phyloP scores from a whole-genome alignment of 2,113 vertebrate species.

The Psittacus erithacus region DNA sequence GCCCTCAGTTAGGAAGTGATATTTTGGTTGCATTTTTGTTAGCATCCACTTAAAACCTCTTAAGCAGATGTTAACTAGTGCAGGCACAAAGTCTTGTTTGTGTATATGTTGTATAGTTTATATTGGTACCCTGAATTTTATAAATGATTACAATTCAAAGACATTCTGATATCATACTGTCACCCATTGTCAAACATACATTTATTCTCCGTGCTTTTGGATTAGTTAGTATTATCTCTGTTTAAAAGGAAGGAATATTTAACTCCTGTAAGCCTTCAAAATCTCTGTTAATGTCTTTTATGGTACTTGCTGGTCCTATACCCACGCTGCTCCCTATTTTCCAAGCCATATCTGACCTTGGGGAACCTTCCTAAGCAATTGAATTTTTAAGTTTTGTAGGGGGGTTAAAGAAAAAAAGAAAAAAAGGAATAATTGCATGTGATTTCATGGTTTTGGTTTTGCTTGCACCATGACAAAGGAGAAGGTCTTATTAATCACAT shows the following conservation, averaged over 20 bases:
- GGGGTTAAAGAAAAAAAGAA: neutral
- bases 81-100: neutral
- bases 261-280: neutral
- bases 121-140: neutral
- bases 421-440: neutral
- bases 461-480: neutral
- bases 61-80: neutral
- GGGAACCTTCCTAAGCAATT: neutral
- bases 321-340: neutral
- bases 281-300: neutral
- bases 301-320: neutral
- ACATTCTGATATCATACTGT: neutral
- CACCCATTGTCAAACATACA: neutral
- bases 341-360: neutral
- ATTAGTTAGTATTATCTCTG: neutral
- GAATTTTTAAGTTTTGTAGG: neutral
- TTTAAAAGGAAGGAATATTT: neutral
- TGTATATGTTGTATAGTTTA: neutral
- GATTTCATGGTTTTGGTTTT: neutral
- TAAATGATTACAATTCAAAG: neutral
- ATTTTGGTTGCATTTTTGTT: neutral
- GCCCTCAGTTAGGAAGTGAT: neutral
- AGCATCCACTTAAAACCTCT: neutral
- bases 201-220: neutral
- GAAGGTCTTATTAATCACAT: neutral